These are phyloP conservation scores for Megalops atlanticus DNA, from an alignment of 2,113 vertebrate species.

Conservation along the genomic window DNA sequence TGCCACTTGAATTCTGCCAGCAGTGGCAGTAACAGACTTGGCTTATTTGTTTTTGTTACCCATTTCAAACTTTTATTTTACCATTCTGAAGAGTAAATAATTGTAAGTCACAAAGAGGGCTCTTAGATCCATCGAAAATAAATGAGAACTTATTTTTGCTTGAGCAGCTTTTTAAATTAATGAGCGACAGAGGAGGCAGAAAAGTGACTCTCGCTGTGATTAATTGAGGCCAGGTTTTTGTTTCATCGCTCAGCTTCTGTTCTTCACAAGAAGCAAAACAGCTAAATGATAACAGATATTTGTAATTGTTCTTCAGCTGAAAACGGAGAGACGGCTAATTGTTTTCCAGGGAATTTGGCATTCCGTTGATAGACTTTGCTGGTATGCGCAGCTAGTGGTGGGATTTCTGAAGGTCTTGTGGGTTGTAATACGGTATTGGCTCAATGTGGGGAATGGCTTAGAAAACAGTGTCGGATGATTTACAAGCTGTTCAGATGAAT, in stretches of 20 bases:
- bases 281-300: background rate
- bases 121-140: conserved; percentile 17
- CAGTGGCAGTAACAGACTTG: background rate
- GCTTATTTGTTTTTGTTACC: conserved; percentile 1
- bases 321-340: background rate
- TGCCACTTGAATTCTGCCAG: background rate
- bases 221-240: conserved; percentile 8
- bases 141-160: conserved; percentile 17
- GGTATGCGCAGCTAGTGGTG: background rate
- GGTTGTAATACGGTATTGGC: background rate
- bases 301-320: background rate
- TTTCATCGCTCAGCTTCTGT: background rate
- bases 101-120: conserved; percentile 14
- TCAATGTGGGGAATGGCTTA: background rate
- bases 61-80: conserved; percentile 20
- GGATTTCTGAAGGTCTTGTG: background rate
- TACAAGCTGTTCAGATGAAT: background rate
- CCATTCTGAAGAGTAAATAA: conserved; percentile 7
- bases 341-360: background rate
- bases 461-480: background rate
- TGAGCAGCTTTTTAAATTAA: conserved; percentile 28
- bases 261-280: background rate
- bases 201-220: background rate
- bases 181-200: conserved; percentile 1
- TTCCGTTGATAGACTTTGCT: background rate